A percentile compares a stretch with the other conserved stretches of the same genome.
phyloP scores from a whole-genome alignment of 2,113 vertebrate genomes.

The Penelope pileata region DNA sequence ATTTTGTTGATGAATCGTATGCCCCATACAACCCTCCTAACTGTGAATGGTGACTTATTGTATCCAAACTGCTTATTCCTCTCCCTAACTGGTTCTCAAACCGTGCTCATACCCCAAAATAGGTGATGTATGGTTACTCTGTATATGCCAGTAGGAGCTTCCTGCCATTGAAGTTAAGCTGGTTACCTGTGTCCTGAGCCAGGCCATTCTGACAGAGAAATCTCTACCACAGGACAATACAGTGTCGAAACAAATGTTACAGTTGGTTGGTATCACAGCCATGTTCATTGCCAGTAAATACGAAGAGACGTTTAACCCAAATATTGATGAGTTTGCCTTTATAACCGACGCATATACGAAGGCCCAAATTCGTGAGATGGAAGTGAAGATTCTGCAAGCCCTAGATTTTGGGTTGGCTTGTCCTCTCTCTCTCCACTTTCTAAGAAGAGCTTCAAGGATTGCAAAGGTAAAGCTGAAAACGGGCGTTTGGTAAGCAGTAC shows the following conservation, averaged over 20 bases:
- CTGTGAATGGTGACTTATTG: neutral
- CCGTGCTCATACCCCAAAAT: neutral
- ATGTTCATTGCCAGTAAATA: conserved; percentile 92
- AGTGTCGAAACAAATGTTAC: conserved; percentile 82
- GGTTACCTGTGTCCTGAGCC: neutral
- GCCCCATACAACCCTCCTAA: neutral
- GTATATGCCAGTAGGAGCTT: neutral
- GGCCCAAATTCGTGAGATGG: conserved; percentile 84
- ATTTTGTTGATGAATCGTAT: neutral
- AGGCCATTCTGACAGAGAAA: neutral
- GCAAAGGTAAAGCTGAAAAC: conserved; percentile 74
- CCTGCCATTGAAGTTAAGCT: neutral
- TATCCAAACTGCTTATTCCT: neutral
- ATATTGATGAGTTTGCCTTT: conserved; percentile 80
- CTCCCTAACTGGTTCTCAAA: neutral
- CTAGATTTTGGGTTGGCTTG: conserved; percentile 81
- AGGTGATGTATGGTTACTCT: neutral
- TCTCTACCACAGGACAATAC: conserved; percentile 72
- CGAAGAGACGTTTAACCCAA: conserved; percentile 82
- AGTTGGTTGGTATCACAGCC: conserved; percentile 86
- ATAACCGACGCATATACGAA: conserved; percentile 82
- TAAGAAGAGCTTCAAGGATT: conserved; percentile 83
- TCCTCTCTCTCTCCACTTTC: conserved; percentile 84
- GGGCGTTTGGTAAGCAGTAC: neutral
- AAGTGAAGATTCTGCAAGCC: conserved; percentile 81